Evolutionary conservation across 1,140 invertebrate genomes (phyloP), one percentile per base, ranked within the genome.

Genomic region (Zaprionus inermis): DNA sequence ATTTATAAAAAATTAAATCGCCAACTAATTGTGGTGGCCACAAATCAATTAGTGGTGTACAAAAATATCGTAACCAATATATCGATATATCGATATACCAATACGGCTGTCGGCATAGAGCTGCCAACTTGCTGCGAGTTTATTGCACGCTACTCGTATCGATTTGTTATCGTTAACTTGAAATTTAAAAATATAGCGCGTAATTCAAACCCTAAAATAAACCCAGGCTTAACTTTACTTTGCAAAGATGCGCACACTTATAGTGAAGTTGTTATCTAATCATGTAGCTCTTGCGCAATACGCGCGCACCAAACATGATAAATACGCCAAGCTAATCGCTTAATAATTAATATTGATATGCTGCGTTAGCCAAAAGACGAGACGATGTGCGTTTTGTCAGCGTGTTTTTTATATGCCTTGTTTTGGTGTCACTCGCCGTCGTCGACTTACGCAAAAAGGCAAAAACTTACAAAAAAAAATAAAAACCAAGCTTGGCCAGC

Each of bases 391-490:
- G 56, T 72, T 57, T 57, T 51, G 28, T 2, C 38, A 16, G 6
- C 38, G 38, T 22, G 14, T 54, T 38, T 54, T 64, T 64, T 64
- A n/a, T 28, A 14, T 38, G 22, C n/a, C 46, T 20, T 16, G 6
- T 70, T 70, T 60, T 61, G 52, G 28, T 54, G 65, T 51, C 49
- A 66, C 38, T 44, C n/a, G 34, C 22, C 44, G 22, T 70, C 55
- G 57, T 18, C 24, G 56, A 55, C 76, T 88, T 86, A 81, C 83
- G 83, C 79, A 86, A 86, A 81, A 68, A 58, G 36, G 51, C 14
- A 64, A 64, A 74, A 76, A 63, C 55, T 54, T 64, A 30, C 1
- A n/a, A 57, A 64, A 24, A 70, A 56, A 30, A 11, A 75, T 60
- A 32, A 49, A 72, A 72, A 61, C 61, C 75, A 78, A 79, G 76